phyloP scores from a whole-genome alignment of 1,140 invertebrate species.

The Tetranychus urticae region DNA sequence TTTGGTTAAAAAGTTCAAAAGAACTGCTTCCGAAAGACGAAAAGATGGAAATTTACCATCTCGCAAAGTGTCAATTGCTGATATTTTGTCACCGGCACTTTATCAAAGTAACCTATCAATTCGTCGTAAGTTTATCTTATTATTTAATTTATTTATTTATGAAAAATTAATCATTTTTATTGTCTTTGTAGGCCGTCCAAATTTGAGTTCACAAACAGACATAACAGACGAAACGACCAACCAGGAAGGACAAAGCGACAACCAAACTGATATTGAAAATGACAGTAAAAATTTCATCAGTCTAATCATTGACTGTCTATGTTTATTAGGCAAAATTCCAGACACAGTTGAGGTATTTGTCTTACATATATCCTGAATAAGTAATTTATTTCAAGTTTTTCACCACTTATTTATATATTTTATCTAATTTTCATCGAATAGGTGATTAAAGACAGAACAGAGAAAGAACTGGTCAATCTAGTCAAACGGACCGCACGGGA shows the following conservation, averaged over 20 bases:
- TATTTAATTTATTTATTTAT: too few relatives aligned
- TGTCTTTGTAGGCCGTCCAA: not conserved
- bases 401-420: too few relatives aligned
- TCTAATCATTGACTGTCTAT: conserved; percentile 60
- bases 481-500: conserved; percentile 48
- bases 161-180: not conserved
- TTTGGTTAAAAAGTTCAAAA: conserved; percentile 16
- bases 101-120: not conserved
- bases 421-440: conserved; percentile 19
- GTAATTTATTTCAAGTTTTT: too few relatives aligned
- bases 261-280: conserved; percentile 35
- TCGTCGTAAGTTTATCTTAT: not conserved
- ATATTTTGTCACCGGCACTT: conserved; percentile 2
- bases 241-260: conserved; percentile 29
- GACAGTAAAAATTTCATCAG: conserved; percentile 43
- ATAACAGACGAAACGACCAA: not conserved
- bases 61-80: conserved; percentile 1
- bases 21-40: conserved; percentile 16
- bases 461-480: conserved; percentile 47
- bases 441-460: conserved; percentile 52
- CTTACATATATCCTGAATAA: not conserved
- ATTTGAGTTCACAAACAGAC: not conserved
- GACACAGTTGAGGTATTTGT: conserved; percentile 48
- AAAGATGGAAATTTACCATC: conserved; percentile 16
- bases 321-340: conserved; percentile 53